Base-by-base conservation (phyloP, 2,113 vertebrate genomes). In the Serinus canaria region DNA sequence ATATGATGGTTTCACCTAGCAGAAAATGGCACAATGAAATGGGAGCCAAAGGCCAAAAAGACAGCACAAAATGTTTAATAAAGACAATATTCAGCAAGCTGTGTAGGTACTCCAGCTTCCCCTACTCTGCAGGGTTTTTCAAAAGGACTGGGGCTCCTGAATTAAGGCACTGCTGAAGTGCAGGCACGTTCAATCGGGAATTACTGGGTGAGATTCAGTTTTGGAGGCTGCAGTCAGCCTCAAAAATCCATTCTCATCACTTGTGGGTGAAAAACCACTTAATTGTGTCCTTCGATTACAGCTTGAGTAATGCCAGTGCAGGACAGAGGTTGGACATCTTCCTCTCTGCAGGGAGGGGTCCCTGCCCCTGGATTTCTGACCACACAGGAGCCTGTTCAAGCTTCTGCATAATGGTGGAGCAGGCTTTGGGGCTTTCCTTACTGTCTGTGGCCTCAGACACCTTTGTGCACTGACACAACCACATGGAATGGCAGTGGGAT, bases 341-440 rank as follows among this genome's bases (percentile, higher is more conserved):
- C 39, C n/a, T 3, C 55, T 56, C n/a, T 37, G 49, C 53, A 47
- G 33, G 27, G 25, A 67, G 15, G 9, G 1, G 1, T 30, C 50
- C 41, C 41, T 46, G 27, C 8, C 20, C 41, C 21, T 35, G 62
- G 8, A 69, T 78, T 89, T 81, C 56, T 86, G 59, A 18, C 24
- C 16, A 25, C 11, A 5, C 14, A 58, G 78, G 33, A 83, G 25
- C 1, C 0, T 15, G 22, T 55, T 60, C 43, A 41, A 69, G 23
- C 7, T 50, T 46, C 28, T 4, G 3, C 1, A 1, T 31, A 41
- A 41, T 0, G 4, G 19, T 43, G 35, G 77, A 70, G 33, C 55
- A 84, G 30, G 28, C 50, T 41, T 43, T 77, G 56, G 17, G 27
- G 11, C 41, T 89, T 0, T 46, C 52, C 22, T 73, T 49, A 5